Evolutionary conservation across 2,888 invertebrate genomes (phyloP).

Genomic region (Lathronympha strigana): DNA sequence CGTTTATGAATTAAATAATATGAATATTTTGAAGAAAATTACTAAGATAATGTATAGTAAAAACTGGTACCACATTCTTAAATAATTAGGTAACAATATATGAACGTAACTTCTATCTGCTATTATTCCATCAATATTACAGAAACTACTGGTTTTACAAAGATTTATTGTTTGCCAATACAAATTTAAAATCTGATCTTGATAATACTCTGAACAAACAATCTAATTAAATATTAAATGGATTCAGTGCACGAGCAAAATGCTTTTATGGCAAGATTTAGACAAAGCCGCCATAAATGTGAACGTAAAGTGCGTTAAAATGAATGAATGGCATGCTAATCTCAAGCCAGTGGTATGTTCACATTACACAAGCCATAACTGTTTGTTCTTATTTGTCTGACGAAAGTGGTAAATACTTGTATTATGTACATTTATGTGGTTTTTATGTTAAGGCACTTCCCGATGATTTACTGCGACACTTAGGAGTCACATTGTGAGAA

Average conservation of each 20-base stretch:
- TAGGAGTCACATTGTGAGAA: no score
- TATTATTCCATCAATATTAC: no score
- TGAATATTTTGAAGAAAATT: no score
- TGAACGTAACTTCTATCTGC: no score
- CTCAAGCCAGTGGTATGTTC: slow-evolving; percentile 30
- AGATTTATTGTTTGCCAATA: not conserved
- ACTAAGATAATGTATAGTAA: no score
- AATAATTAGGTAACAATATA: no score
- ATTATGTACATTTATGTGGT: not conserved
- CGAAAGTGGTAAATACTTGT: slow-evolving; percentile 14
- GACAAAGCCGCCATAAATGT: slow-evolving; percentile 35
- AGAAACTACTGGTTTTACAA: no score
- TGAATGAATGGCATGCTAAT: slow-evolving; percentile 42
- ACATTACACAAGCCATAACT: slow-evolving; percentile 42
- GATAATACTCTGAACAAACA: not conserved
- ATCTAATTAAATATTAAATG: slow-evolving; percentile 12
- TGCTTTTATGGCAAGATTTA: slow-evolving; percentile 30
- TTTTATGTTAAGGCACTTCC: not conserved
- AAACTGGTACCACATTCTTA: no score
- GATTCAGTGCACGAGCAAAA: slow-evolving; percentile 16
- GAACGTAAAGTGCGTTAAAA: slow-evolving; percentile 36
- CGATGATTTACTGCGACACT: not conserved
- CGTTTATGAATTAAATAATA: no score
- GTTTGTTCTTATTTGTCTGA: slow-evolving; percentile 43
- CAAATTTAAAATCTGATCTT: not conserved